phyloP scores from a whole-genome alignment of 2,797 vertebrate genomes.

The Silurus aristotelis region DNA sequence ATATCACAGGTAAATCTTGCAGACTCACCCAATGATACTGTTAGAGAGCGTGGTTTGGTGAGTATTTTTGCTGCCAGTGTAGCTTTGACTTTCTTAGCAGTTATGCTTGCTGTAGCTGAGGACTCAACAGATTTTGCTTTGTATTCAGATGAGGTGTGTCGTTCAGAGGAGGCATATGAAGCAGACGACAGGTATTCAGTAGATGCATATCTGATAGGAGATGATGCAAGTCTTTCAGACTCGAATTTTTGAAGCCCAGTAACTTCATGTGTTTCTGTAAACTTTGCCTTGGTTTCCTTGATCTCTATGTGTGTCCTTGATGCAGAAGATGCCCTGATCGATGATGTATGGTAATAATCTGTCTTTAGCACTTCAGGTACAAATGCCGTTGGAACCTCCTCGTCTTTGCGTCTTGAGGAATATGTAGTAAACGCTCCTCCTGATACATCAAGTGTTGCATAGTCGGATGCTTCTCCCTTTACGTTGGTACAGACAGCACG shows the following conservation, averaged over 20 bases:
- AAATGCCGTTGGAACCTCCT: conserved; percentile 78
- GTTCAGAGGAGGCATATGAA: conserved; percentile 76
- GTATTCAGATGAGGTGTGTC: conserved; percentile 73
- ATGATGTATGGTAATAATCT: conserved; percentile 87
- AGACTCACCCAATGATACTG: conserved; percentile 84
- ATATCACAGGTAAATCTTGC: conserved; percentile 92
- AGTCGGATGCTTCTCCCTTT: conserved; percentile 96
- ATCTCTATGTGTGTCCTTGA: conserved; percentile 83
- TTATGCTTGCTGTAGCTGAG: conserved; percentile 73
- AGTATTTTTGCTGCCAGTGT: conserved; percentile 89
- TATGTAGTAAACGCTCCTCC: conserved; percentile 90
- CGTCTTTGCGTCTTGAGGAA: conserved; percentile 87
- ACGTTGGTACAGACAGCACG: conserved; percentile 89
- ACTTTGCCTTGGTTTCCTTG: conserved; percentile 85
- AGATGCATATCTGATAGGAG: conserved; percentile 66
- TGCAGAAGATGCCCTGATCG: conserved; percentile 87
- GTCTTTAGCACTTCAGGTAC: conserved; percentile 88
- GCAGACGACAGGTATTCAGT: conserved; percentile 71
- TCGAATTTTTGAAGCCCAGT: conserved; percentile 79
- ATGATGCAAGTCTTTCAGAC: conserved; percentile 70
- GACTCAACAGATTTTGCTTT: conserved; percentile 75
- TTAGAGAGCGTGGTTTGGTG: conserved; percentile 91
- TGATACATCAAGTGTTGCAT: conserved; percentile 91
- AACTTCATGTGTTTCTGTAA: conserved; percentile 82
- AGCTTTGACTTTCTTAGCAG: conserved; percentile 80